Evolutionary conservation across 1,140 invertebrate genomes (phyloP), one percentile per base, ranked within the genome.

Genomic region (Cydia splendana): DNA sequence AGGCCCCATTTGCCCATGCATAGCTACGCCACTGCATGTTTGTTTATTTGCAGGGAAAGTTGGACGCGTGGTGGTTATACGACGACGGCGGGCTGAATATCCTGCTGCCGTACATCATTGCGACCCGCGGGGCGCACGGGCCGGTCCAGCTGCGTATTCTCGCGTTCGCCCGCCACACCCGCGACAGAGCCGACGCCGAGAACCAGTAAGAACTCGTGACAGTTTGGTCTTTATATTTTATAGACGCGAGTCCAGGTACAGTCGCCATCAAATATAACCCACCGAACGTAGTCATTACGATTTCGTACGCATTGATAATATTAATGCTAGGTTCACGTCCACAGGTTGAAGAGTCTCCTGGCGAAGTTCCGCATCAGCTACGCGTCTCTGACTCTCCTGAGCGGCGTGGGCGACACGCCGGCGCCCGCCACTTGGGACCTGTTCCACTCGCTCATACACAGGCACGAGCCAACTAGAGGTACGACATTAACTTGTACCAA

Each of bases 61-160:
- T 99, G 78, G 98, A 99, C 93, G 98, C 99, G 28, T 99, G 98
- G 97, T 99, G 98, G 98, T 91, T 99, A 65, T 99, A 99, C 92
- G 98, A 99, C 92, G 98, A 99, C 93, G 98, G 98, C 87, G 98
- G 97, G 77, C 94, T 99, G 24, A 99, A 98, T 0, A 96, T 99
- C 83, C 94, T 99, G 20, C 89, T 99, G 76, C 98, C 98, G 0
- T 98, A 99, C 90, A 97, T 99, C 78, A 95, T 99, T 53, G 97
- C 97, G 34, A 97, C 96, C 67, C 95, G 97, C 80, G 95, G 95
- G 2, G 94, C 96, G 82, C 99, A 98, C 97, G 94, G 96, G 76
- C 95, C 95, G 76, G 98, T 98, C 85, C 97, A 97, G 86, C 94
- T 99, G 83, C 94, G 98, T 75, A 96, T 99, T 38, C 99, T 99